phyloP scores from a whole-genome alignment of 2,888 invertebrate species.

The Blomia tropicalis region DNA sequence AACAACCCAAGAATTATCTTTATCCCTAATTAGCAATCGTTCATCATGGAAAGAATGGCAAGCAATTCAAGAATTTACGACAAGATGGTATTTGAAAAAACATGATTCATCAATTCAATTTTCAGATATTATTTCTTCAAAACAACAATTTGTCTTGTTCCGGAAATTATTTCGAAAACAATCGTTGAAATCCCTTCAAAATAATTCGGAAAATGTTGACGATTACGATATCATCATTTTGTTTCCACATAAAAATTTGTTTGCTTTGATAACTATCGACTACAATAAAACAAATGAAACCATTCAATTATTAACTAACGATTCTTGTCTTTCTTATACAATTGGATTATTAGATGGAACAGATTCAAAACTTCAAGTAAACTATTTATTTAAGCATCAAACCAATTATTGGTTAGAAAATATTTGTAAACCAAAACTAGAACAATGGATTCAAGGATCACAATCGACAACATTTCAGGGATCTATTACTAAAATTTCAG shows the following conservation, averaged over 20 bases:
- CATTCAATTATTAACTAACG: neutral
- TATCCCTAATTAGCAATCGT: neutral
- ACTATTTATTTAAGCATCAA: neutral
- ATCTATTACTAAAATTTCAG: conserved; percentile 51
- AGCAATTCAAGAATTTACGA: neutral
- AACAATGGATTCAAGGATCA: conserved; percentile 24
- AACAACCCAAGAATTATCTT: neutral
- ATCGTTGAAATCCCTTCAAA: neutral
- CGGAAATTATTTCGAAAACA: conserved; percentile 23
- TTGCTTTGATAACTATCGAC: conserved; percentile 16
- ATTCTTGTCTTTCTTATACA: conserved; percentile 18
- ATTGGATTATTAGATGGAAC: conserved; percentile 7
- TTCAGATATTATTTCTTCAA: too few species aligned
- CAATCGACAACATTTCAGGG: conserved; percentile 20
- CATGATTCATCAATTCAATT: conserved; percentile 2
- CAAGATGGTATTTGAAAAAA: neutral
- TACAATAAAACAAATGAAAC: neutral
- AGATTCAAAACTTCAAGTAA: conserved; percentile 10
- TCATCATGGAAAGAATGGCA: neutral
- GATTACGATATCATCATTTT: conserved; percentile 9
- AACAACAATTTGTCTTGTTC: neutral
- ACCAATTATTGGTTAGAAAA: conserved; percentile 24
- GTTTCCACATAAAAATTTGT: conserved; percentile 20
- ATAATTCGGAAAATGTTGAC: neutral
- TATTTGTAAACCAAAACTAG: conserved; percentile 25